phyloP scores from a whole-genome alignment of 2,113 vertebrate genomes.

The Lophochroa leadbeateri region DNA sequence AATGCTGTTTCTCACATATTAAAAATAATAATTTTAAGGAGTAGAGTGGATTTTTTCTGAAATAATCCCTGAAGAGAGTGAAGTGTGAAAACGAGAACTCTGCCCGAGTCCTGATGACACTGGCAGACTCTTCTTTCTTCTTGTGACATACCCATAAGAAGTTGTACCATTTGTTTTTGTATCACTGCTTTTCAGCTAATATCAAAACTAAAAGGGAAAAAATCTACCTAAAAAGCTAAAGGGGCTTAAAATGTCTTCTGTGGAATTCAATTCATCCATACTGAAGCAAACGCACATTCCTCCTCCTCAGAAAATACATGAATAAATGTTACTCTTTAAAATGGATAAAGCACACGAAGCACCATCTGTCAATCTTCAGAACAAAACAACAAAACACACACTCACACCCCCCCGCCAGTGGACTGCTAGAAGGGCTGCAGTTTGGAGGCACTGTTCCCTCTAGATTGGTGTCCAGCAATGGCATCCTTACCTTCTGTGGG shows the following conservation, averaged over 20 bases:
- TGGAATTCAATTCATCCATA: slow-evolving; percentile 14
- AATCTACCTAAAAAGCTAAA: slow-evolving; percentile 10
- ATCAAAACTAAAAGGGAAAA: not conserved
- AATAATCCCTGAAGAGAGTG: not conserved
- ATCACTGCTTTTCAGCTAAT: not conserved
- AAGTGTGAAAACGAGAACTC: slow-evolving; percentile 4
- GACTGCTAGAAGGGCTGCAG: slow-evolving; percentile 49
- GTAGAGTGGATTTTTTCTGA: not conserved
- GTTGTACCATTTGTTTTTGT: not conserved
- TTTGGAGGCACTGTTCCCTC: slow-evolving; percentile 48
- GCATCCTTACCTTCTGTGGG: slow-evolving; percentile 95
- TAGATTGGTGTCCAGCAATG: slow-evolving; percentile 29
- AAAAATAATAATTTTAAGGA: not conserved
- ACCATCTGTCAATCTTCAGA: slow-evolving; percentile 44
- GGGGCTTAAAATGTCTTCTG: slow-evolving; percentile 11
- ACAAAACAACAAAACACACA: slow-evolving; percentile 16
- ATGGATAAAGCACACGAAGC: slow-evolving; percentile 43
- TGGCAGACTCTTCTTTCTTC: not conserved
- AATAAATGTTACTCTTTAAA: slow-evolving; percentile 28
- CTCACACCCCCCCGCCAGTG: slow-evolving; percentile 37
- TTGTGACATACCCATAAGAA: not conserved
- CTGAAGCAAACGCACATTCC: not conserved
- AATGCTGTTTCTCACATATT: not conserved
- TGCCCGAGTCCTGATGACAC: not conserved
- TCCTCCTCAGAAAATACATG: not conserved